phyloP scores from a whole-genome alignment of 64 coral and sea anemone genomes.

The Astreopora myriophthalma region DNA sequence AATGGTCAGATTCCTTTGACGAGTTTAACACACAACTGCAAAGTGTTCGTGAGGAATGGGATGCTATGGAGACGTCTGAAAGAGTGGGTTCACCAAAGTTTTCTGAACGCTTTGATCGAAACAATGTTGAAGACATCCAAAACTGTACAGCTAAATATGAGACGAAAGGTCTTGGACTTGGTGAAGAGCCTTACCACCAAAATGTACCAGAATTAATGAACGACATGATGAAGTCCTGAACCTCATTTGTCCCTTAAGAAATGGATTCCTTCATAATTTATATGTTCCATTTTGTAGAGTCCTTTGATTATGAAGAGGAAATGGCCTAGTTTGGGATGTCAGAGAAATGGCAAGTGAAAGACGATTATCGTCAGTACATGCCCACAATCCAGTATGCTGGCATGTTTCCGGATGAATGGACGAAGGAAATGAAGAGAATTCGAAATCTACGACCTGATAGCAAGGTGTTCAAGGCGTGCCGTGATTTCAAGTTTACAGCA shows the following conservation, averaged over 20 bases:
- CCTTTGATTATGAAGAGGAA: conserved; percentile 46
- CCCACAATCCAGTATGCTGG: neutral
- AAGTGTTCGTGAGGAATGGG: neutral
- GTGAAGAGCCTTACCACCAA: conserved; percentile 34
- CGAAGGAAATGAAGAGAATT: conserved; percentile 6
- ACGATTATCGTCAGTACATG: neutral
- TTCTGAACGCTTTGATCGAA: neutral
- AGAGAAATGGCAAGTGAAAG: conserved; percentile 54
- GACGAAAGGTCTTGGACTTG: conserved; percentile 14
- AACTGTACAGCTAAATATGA: neutral
- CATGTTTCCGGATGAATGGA: conserved; percentile 28
- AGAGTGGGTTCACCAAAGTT: neutral
- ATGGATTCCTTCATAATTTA: conserved; percentile 46
- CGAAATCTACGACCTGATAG: conserved; percentile 38
- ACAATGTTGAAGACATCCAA: conserved; percentile 15
- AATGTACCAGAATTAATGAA: conserved; percentile 42
- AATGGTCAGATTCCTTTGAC: conserved; percentile 39
- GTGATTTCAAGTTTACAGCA: neutral
- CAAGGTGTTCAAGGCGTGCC: conserved; percentile 23
- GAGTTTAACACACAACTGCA: conserved; percentile 1
- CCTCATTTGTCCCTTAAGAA: conserved; percentile 18
- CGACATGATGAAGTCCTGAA: conserved; percentile 54
- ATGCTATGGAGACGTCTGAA: neutral
- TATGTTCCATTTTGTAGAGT: conserved; percentile 25
- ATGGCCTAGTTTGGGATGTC: conserved; percentile 52